Conservation (phyloP, 2,888 invertebrate genomes). For the Andrena camellia region DNA sequence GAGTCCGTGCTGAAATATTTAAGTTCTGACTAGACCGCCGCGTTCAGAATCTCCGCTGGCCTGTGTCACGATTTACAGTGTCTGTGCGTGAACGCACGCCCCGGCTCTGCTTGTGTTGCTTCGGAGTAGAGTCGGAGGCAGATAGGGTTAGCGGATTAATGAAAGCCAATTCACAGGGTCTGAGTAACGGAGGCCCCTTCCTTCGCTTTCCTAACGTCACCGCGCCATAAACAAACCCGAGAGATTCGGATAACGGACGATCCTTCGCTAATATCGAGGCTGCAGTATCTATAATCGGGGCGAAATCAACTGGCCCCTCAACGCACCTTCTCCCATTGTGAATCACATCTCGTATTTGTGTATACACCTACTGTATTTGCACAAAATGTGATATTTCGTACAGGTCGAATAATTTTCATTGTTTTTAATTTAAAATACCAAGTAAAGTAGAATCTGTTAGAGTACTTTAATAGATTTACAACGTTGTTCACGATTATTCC, state of each 20-base stretch:
- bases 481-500: too few relatives aligned
- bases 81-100: slow-evolving; percentile 55
- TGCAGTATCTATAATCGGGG: slow-evolving; percentile 3
- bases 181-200: slow-evolving; percentile 46
- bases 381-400: too few relatives aligned
- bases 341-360: background rate
- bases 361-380: too few relatives aligned
- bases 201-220: slow-evolving; percentile 76
- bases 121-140: slow-evolving; percentile 59
- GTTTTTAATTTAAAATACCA: too few relatives aligned
- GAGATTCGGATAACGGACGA: slow-evolving; percentile 77
- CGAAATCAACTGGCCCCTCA: background rate
- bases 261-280: slow-evolving; percentile 59
- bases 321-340: background rate
- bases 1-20: slow-evolving; percentile 83
- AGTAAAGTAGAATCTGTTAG: too few relatives aligned
- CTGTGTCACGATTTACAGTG: slow-evolving; percentile 83
- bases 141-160: slow-evolving; percentile 84
- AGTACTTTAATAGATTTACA: too few relatives aligned
- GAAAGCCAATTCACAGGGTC: slow-evolving; percentile 83
- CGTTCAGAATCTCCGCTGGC: slow-evolving; percentile 80
- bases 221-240: slow-evolving; percentile 80
- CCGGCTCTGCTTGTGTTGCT: slow-evolving; percentile 30
- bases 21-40: slow-evolving; percentile 80
- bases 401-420: too few relatives aligned